phyloP scores from a whole-genome alignment of 2,888 invertebrate species.

The Lithosia quadra region DNA sequence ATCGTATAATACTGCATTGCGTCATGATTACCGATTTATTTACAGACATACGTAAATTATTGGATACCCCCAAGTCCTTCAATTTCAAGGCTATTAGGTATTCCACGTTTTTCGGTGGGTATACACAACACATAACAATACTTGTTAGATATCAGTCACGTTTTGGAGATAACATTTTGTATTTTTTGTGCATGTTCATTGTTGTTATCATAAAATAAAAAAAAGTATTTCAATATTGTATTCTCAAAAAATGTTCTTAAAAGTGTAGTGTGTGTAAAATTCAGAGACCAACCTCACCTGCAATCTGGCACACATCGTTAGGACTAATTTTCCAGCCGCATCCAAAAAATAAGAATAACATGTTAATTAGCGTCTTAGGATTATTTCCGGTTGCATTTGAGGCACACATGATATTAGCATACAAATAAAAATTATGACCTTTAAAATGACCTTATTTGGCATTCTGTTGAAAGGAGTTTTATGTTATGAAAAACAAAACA shows the following conservation, averaged over 20 bases:
- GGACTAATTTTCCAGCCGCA: too few relatives aligned
- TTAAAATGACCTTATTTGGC: too few relatives aligned
- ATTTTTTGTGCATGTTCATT: background rate
- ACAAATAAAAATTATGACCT: too few relatives aligned
- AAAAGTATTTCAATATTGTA: background rate
- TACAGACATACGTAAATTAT: constrained; percentile 3
- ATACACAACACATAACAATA: constrained; percentile 2
- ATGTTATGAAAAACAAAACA: background rate
- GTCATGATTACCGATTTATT: constrained; percentile 3
- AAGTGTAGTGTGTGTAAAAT: too few relatives aligned
- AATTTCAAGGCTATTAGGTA: constrained; percentile 1
- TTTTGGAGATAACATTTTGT: background rate
- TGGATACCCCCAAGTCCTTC: background rate
- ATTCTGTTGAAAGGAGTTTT: too few relatives aligned
- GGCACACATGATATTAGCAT: too few relatives aligned
- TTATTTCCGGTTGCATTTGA: too few relatives aligned
- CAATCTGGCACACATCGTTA: background rate
- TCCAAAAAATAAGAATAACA: too few relatives aligned
- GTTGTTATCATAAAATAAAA: too few relatives aligned
- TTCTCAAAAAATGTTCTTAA: background rate
- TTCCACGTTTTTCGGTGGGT: constrained; percentile 2
- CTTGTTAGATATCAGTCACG: constrained; percentile 4
- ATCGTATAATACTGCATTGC: constrained; percentile 1
- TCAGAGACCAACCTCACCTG: too few relatives aligned
- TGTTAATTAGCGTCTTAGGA: too few relatives aligned